Base-by-base conservation (phyloP, 2,797 vertebrate genomes). In the Hypotaenidia okinawae region DNA sequence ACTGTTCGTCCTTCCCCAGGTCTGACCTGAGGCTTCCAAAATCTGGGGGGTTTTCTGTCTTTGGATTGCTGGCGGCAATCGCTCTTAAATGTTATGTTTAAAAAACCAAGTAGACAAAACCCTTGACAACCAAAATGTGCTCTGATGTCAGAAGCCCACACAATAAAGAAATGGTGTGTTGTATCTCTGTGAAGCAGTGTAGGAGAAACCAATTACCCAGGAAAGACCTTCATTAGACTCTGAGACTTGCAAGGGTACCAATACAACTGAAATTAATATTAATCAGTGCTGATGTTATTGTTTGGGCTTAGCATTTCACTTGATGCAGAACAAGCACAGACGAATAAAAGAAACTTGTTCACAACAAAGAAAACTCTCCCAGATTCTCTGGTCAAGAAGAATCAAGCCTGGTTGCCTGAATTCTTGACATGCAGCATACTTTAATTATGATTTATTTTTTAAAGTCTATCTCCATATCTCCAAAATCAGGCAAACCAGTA, bases 201-300 rank as follows among this genome's bases (percentile, higher is more conserved):
- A 73, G 32, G 21, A 13, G 21, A 91, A 89, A 41, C 5, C 18
- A 91, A 7, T 27, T 25, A 28, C 22, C 10, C 16, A 61, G 16
- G 17, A 43, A 77, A 87, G 57, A 45, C 18, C 11, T 51, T 45
- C 9, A 7, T 51, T 68, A 89, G 68, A 18, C 13, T 19, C 28
- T 37, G 30, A 54, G n/a, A 77, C 16, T 78, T 64, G 21, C 32
- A 49, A 73, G 5, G 6, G 2, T 27, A 43, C 84, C 47, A 57
- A 89, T 79, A 77, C 91, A 95, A 61, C 18, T 52, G 15, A 81
- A 79, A 54, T 74, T 43, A 49, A 12, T 58, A n/a, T 51, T 73
- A 41, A 75, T 74, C 39, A 27, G 10, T 58, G 21, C 2, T 35
- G 64, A 12, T 33, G 39, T 2, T 52, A 10, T 59, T 91, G n/a